Base-by-base conservation (phyloP, 2,113 vertebrate species). In the Coturnix japonica region DNA sequence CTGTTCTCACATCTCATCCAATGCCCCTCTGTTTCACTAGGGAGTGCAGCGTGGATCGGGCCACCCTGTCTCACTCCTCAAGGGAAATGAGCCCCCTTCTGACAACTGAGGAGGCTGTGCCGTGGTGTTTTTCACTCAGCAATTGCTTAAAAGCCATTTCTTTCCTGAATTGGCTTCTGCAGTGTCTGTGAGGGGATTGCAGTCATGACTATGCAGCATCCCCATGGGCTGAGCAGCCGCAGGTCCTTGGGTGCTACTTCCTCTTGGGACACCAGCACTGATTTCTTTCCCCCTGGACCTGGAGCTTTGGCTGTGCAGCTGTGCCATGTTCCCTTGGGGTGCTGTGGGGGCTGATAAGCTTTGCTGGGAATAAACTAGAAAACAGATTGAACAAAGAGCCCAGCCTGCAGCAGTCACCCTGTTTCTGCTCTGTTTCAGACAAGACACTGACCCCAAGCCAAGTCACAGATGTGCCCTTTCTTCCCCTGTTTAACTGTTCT, bases 191-290 rank as follows among this genome's bases (percentile, higher is more conserved):
- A 22, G 31, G 35, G 25, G 57, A 43, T 51, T 65, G 33, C 56
- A 28, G 1, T 26, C 39, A 21, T 31, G 12, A 1, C 1, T 37
- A 7, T 5, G 2, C 4, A 53, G 76, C 43, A 33, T 89, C 53
- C 33, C 47, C 2, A 0, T 0, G 4, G 59, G 44, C 66, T 2
- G 2, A 0, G 2, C 56, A 49, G 51, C 71, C 43, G 49, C 39
- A 1, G 21, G 31, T 6, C 66, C 59, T 6, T 4, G 35, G 25
- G 23, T n/a, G 65, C 65, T 70, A n/a, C 49, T 1, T 1, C 19
- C 25, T 47, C 35, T 7, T 0, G 1, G 28, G 74, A 14, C 5
- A 4, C 39, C 30, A 67, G 20, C 2, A 1, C 2, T 12, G 39
- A 17, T 37, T 75, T 60, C 43, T 65, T 15, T 35, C 7, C 1